These are phyloP conservation scores for Chydorus sphaericus DNA, from an alignment of 2,888 invertebrate genomes.

Conservation along the genomic window DNA sequence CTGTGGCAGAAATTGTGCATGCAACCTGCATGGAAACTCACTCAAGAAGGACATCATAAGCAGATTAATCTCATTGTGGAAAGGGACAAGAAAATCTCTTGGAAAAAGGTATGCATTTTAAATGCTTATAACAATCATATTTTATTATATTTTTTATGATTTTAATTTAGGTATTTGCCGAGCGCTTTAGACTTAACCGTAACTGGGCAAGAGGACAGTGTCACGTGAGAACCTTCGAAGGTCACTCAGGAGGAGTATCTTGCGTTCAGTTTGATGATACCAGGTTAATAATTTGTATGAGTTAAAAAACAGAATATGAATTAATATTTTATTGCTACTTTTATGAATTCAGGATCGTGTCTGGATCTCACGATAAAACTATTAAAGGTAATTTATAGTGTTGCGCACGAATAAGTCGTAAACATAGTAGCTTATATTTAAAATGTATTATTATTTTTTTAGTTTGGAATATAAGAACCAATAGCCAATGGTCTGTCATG, in stretches of 20 bases:
- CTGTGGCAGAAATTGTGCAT: conserved; percentile 32
- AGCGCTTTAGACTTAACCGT: conserved; percentile 31
- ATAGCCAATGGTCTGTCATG: conserved; percentile 35
- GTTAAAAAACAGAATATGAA: too few species aligned
- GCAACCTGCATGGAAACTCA: conserved; percentile 30
- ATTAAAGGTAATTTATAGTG: conserved; percentile 25
- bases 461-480: conserved; percentile 37
- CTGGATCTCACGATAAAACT: conserved; percentile 37
- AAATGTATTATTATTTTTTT: conserved; percentile 18
- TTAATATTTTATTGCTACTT: too few species aligned
- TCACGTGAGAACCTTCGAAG: conserved; percentile 36
- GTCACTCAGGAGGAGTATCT: conserved; percentile 35
- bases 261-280: conserved; percentile 38
- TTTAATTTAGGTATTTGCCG: conserved; percentile 31
- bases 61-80: conserved; percentile 27
- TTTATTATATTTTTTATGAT: too few species aligned
- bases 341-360: too few species aligned
- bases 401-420: background rate
- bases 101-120: conserved; percentile 18
- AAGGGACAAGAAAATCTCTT: conserved; percentile 18
- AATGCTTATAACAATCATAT: too few species aligned
- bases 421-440: background rate
- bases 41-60: conserved; percentile 29
- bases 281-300: too few species aligned
- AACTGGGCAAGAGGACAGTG: conserved; percentile 36